These are phyloP conservation scores for Hypothenemus hampei DNA, from an alignment of 1,140 invertebrate genomes.

Conservation along the genomic window DNA sequence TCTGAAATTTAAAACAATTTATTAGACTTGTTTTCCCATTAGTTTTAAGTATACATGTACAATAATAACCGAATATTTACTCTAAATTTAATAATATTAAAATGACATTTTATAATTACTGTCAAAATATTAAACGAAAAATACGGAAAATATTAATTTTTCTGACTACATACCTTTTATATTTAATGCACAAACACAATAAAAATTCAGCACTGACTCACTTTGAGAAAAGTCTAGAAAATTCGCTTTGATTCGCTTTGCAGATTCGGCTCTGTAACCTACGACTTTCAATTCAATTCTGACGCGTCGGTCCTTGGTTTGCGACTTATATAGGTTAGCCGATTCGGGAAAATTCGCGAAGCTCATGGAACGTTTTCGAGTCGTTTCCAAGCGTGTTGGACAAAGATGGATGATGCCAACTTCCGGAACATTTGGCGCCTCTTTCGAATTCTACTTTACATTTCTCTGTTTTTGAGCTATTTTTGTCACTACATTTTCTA, in stretches of 20 bases:
- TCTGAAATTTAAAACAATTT: too few species aligned
- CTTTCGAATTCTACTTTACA: neutral
- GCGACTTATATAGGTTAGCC: slow-evolving; percentile 38
- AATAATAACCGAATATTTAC: too few species aligned
- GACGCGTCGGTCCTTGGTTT: slow-evolving; percentile 26
- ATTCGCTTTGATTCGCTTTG: slow-evolving; percentile 20
- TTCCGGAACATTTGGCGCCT: slow-evolving; percentile 31
- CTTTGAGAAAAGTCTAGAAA: slow-evolving; percentile 1
- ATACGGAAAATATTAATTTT: too few species aligned
- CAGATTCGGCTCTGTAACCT: neutral
- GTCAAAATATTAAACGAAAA: too few species aligned
- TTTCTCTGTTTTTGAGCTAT: neutral
- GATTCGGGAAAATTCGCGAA: slow-evolving; percentile 41
- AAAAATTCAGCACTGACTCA: slow-evolving; percentile 13
- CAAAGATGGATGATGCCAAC: slow-evolving; percentile 21
- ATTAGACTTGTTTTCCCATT: neutral
- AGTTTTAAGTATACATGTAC: neutral
- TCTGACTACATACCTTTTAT: slow-evolving; percentile 29
- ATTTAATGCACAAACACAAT: slow-evolving; percentile 10
- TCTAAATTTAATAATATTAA: too few species aligned
- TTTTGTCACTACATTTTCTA: neutral
- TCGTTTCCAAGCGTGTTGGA: slow-evolving; percentile 26
- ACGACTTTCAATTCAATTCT: slow-evolving; percentile 26
- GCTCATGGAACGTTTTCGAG: slow-evolving; percentile 25
- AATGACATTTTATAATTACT: too few species aligned